These are phyloP conservation scores for Acronicta alni DNA, from an alignment of 2,888 invertebrate genomes.

Conservation along the genomic window DNA sequence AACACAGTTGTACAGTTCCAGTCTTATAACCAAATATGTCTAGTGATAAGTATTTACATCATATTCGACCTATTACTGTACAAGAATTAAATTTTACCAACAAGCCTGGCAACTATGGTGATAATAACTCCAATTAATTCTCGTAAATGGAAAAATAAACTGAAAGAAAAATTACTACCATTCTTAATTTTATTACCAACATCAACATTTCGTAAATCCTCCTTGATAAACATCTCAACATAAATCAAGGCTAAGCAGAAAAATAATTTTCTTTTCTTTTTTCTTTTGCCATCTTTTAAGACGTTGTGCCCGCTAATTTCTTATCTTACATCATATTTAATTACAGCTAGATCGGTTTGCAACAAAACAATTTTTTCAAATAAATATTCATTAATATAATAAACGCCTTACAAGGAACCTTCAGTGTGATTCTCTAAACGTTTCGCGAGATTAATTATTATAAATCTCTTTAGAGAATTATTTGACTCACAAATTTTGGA, in stretches of 20 bases:
- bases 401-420: constrained; percentile 25
- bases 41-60: too few species aligned
- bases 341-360: constrained; percentile 23
- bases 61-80: too few species aligned
- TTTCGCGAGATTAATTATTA: constrained; percentile 44
- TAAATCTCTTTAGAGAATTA: constrained; percentile 33
- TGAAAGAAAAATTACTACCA: constrained; percentile 26
- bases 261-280: constrained; percentile 23
- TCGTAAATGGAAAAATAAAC: constrained; percentile 6
- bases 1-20: too few species aligned
- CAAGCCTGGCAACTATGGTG: background rate
- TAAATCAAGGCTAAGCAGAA: constrained; percentile 25
- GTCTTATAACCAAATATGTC: too few species aligned
- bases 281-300: constrained; percentile 17
- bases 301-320: constrained; percentile 28
- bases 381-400: constrained; percentile 51
- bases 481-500: constrained; percentile 50
- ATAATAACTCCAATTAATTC: constrained; percentile 15
- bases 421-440: constrained; percentile 28
- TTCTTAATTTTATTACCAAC: constrained; percentile 40
- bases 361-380: constrained; percentile 31
- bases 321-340: constrained; percentile 27
- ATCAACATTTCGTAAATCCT: constrained; percentile 18
- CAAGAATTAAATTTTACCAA: too few species aligned
- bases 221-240: constrained; percentile 22